phyloP scores from a whole-genome alignment of 2,113 vertebrate genomes.

The Campylomormyrus numenius region DNA sequence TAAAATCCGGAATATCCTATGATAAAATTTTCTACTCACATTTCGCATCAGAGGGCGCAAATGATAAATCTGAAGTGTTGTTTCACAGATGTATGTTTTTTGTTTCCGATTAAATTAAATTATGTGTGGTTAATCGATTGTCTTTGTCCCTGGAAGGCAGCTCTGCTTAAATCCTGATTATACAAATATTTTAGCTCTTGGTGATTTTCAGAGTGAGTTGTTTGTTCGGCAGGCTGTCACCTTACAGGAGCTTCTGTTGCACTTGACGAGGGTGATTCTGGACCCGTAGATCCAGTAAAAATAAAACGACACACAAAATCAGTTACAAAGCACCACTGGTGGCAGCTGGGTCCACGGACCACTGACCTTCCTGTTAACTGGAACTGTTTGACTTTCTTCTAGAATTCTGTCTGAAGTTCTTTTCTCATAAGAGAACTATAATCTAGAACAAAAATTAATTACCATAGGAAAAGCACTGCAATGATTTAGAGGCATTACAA shows the following conservation, averaged over 20 bases:
- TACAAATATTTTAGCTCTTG: neutral
- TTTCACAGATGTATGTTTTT: neutral
- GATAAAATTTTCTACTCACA: neutral
- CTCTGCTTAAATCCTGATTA: neutral
- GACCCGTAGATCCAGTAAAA: neutral
- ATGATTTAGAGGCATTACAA: constrained; percentile 23
- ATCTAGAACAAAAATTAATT: constrained; percentile 26
- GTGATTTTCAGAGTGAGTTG: neutral
- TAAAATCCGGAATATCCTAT: neutral
- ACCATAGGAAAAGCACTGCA: neutral
- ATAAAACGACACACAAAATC: neutral
- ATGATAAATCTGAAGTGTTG: neutral
- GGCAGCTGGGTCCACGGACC: neutral
- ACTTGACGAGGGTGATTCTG: neutral
- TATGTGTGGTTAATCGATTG: neutral
- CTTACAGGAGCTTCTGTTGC: neutral
- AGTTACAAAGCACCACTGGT: neutral
- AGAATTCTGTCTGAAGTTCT: neutral
- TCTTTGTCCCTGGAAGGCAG: neutral
- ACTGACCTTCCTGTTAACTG: neutral
- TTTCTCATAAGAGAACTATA: neutral
- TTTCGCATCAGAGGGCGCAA: neutral
- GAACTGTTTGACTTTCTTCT: neutral
- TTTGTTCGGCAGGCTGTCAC: neutral
- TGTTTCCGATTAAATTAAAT: neutral